Percentiles rank a stretch among this genome's conserved stretches.
Evolutionary conservation across 2,888 invertebrate species (phyloP).

Genomic region (Terebella lapidaria): DNA sequence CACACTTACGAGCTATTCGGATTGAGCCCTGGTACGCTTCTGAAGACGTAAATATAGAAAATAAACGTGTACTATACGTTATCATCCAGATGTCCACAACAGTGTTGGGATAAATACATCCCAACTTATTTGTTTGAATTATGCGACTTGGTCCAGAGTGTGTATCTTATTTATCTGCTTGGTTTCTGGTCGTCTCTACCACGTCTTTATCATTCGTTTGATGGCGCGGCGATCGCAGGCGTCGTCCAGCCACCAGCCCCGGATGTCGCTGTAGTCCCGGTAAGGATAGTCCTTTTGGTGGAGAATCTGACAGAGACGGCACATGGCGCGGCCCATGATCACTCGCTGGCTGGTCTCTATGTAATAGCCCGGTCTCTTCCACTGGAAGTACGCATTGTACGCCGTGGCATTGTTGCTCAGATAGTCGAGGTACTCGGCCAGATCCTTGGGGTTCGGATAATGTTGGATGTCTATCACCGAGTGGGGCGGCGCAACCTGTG

Average conservation of each 20-base stretch:
- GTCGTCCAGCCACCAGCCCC: background rate
- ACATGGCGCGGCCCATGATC: background rate
- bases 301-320: background rate
- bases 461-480: background rate
- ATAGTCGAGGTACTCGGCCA: background rate
- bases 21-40: too few relatives aligned
- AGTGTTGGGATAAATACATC: too few relatives aligned
- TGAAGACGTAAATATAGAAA: too few relatives aligned
- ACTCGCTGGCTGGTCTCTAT: background rate
- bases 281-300: background rate
- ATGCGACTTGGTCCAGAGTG: too few relatives aligned
- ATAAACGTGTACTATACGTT: too few relatives aligned
- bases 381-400: background rate
- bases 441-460: background rate
- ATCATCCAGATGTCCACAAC: too few relatives aligned
- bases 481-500: constrained; percentile 1
- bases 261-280: background rate
- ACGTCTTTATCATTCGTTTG: background rate
- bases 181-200: background rate
- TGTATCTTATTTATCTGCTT: too few relatives aligned
- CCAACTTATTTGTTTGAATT: too few relatives aligned
- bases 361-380: background rate
- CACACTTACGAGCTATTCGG: too few relatives aligned
- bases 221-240: background rate
- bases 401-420: background rate